Conservation (phyloP, 92 coral and sea anemone genomes). For the Palythoa grandis region DNA sequence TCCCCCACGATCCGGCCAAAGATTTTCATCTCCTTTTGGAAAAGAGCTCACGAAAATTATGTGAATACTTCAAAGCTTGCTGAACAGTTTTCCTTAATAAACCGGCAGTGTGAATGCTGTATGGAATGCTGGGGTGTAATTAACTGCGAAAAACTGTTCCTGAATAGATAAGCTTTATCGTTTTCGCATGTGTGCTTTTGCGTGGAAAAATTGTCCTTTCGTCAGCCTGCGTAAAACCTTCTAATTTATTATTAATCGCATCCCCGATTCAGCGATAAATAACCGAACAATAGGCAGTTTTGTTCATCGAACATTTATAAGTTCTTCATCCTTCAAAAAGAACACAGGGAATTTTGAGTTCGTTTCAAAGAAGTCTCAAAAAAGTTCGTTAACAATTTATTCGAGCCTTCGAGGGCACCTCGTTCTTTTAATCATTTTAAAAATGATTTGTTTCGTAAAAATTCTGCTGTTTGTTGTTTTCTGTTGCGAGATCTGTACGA, state of each 20-base stretch:
- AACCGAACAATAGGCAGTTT: conserved; percentile 28
- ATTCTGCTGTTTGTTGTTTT: neutral
- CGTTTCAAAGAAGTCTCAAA: conserved; percentile 9
- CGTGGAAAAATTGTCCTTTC: conserved; percentile 22
- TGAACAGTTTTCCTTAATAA: neutral
- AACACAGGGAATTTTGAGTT: conserved; percentile 17
- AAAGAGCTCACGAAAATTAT: neutral
- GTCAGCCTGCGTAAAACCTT: conserved; percentile 24
- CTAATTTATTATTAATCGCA: conserved; percentile 31
- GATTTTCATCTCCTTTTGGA: conserved; percentile 10
- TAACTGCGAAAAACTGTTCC: neutral
- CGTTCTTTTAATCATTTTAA: neutral
- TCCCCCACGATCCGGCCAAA: neutral
- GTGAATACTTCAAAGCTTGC: conserved; percentile 1
- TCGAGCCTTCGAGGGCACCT: neutral
- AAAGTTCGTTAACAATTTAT: neutral
- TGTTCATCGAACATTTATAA: conserved; percentile 46
- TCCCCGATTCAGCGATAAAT: conserved; percentile 3
- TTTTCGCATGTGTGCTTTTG: conserved; percentile 35
- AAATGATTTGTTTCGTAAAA: neutral
- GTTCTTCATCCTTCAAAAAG: conserved; percentile 27
- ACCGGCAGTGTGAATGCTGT: neutral
- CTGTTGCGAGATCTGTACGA: neutral
- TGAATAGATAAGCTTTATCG: conserved; percentile 23
- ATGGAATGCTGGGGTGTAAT: neutral